Conservation (phyloP, 2,113 vertebrate genomes). For the Scomber colias region DNA sequence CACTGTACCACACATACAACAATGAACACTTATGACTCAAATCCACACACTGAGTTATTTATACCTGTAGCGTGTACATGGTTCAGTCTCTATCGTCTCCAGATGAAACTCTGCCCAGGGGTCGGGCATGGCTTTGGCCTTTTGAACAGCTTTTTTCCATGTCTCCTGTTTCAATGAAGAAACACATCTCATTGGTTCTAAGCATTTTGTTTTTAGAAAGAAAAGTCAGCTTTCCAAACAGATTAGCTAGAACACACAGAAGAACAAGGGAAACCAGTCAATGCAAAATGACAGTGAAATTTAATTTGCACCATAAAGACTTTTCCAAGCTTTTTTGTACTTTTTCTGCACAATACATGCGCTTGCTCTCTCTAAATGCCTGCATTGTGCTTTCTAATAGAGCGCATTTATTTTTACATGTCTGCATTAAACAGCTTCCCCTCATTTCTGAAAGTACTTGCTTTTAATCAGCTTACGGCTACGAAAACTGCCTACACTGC, state of each 20-base stretch:
- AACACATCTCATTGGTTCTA: not conserved
- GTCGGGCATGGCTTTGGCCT: slow-evolving; percentile 96
- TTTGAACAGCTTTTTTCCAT: slow-evolving; percentile 95
- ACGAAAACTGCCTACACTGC: not conserved
- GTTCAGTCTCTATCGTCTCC: slow-evolving; percentile 90
- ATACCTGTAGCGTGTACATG: slow-evolving; percentile 93
- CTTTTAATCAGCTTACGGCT: not conserved
- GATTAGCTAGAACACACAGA: not conserved
- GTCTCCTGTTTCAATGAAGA: slow-evolving; percentile 84
- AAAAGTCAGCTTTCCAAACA: not conserved
- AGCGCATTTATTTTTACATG: not conserved
- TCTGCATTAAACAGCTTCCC: not conserved
- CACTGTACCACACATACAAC: not conserved
- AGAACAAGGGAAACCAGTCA: not conserved
- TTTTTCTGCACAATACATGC: not conserved
- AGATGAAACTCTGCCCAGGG: slow-evolving; percentile 98
- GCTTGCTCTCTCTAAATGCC: not conserved
- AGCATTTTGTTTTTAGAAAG: not conserved
- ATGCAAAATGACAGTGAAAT: not conserved
- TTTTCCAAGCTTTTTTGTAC: not conserved
- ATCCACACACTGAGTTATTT: not conserved
- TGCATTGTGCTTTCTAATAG: not conserved
- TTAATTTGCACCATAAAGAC: not conserved
- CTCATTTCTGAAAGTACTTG: not conserved
- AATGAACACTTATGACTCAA: not conserved